phyloP scores from a whole-genome alignment of 2,888 invertebrate species.

The Eumacrocentrus americanus region DNA sequence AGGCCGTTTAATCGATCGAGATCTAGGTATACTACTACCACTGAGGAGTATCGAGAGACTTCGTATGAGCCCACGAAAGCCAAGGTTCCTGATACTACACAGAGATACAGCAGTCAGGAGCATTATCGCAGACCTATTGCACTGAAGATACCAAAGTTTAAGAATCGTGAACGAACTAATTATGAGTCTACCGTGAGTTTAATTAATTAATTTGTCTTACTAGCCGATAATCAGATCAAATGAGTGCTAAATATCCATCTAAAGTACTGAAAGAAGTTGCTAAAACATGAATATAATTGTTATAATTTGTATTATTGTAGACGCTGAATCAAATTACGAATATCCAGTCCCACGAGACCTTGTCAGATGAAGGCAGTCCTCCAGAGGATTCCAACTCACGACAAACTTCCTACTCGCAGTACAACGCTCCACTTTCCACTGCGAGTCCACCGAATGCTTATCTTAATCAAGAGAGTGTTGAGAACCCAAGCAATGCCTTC shows the following conservation, averaged over 20 bases:
- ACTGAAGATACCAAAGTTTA: constrained; percentile 42
- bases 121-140: constrained; percentile 27
- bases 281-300: background rate
- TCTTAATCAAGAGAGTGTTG: constrained; percentile 25
- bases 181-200: constrained; percentile 25
- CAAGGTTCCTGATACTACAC: constrained; percentile 46
- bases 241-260: too few relatives aligned
- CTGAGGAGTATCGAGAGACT: constrained; percentile 53
- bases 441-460: constrained; percentile 39
- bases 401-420: constrained; percentile 34
- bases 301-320: background rate
- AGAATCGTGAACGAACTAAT: constrained; percentile 32
- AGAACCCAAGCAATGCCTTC: constrained; percentile 12
- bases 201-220: background rate
- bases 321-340: constrained; percentile 41
- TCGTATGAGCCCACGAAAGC: constrained; percentile 52
- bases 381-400: constrained; percentile 23
- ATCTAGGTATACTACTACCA: constrained; percentile 51
- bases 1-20: constrained; percentile 54
- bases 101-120: constrained; percentile 38
- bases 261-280: background rate
- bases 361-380: constrained; percentile 30
- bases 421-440: constrained; percentile 38
- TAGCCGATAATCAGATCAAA: too few relatives aligned
- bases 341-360: constrained; percentile 39